Evolutionary conservation across 2,888 invertebrate genomes (phyloP).

Genomic region (Homarus gammarus): DNA sequence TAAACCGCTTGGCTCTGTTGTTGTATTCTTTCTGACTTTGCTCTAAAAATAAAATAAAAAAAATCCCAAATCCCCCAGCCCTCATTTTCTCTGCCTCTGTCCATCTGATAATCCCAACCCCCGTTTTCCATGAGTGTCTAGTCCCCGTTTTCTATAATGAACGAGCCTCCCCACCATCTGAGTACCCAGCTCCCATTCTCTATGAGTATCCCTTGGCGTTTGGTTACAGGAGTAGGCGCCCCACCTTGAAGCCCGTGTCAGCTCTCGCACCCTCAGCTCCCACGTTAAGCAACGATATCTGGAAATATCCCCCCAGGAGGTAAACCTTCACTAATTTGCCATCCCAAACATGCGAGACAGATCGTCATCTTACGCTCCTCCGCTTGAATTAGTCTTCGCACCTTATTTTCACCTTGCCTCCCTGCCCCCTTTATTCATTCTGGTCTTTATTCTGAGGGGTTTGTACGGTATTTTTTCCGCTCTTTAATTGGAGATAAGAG

Average conservation of each 20-base stretch:
- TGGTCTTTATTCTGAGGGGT: too few relatives aligned
- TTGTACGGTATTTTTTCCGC: too few relatives aligned
- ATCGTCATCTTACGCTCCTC: too few relatives aligned
- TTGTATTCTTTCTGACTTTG: constrained; percentile 10
- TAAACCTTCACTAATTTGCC: constrained; percentile 39
- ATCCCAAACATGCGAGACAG: too few relatives aligned
- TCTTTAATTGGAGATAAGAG: too few relatives aligned
- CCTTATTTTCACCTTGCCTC: neutral
- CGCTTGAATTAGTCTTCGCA: too few relatives aligned
- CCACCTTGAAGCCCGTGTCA: constrained; percentile 73
- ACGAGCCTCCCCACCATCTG: too few relatives aligned
- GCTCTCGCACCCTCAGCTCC: constrained; percentile 56
- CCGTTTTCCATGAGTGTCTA: constrained; percentile 10
- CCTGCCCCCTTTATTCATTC: neutral
- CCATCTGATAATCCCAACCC: neutral
- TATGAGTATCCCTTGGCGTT: constrained; percentile 34
- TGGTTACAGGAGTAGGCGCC: constrained; percentile 65
- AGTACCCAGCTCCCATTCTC: neutral
- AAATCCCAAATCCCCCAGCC: neutral
- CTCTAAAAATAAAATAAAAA: neutral
- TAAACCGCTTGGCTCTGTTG: constrained; percentile 24
- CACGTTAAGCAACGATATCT: constrained; percentile 65
- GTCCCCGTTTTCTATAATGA: too few relatives aligned
- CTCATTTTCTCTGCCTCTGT: neutral
- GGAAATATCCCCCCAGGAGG: constrained; percentile 75